A percentile compares a stretch with the other conserved stretches of the same genome.
Evolutionary conservation across 2,888 invertebrate species (phyloP).

Genomic region (Spatulosminthurus flaviceps): DNA sequence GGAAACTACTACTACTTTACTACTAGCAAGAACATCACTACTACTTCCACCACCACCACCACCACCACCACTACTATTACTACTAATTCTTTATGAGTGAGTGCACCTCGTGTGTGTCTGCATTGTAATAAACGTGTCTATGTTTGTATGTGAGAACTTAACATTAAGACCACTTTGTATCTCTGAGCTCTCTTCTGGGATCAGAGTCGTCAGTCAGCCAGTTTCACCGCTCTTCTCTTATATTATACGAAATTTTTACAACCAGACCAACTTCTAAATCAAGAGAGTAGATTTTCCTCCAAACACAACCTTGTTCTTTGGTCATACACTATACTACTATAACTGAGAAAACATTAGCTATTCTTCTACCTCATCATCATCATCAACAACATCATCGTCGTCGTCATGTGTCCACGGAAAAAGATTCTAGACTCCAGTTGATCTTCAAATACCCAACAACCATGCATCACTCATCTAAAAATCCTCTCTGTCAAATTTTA

Average conservation of each 20-base stretch:
- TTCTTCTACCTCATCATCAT: background rate
- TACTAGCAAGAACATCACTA: no score
- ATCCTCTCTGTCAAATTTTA: no score
- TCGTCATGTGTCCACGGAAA: background rate
- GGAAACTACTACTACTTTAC: background rate
- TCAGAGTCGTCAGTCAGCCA: conserved; percentile 34
- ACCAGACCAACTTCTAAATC: conserved; percentile 4
- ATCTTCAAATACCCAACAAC: background rate
- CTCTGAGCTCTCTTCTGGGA: conserved; percentile 38
- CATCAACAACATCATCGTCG: no score
- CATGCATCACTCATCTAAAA: background rate
- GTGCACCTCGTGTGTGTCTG: conserved; percentile 34
- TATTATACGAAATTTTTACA: background rate
- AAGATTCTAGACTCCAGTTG: background rate
- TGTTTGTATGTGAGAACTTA: conserved; percentile 34
- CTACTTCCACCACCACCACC: no score
- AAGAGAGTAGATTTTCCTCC: background rate
- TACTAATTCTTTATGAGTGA: conserved; percentile 26
- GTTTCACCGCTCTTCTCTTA: conserved; percentile 36
- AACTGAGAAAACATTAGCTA: no score
- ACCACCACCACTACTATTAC: background rate
- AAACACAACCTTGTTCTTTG: background rate
- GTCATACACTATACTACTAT: background rate
- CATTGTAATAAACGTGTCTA: conserved; percentile 32
- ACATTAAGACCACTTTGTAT: conserved; percentile 34